Base-by-base conservation (phyloP, 2,113 vertebrate genomes). In the Zapus hudsonius region DNA sequence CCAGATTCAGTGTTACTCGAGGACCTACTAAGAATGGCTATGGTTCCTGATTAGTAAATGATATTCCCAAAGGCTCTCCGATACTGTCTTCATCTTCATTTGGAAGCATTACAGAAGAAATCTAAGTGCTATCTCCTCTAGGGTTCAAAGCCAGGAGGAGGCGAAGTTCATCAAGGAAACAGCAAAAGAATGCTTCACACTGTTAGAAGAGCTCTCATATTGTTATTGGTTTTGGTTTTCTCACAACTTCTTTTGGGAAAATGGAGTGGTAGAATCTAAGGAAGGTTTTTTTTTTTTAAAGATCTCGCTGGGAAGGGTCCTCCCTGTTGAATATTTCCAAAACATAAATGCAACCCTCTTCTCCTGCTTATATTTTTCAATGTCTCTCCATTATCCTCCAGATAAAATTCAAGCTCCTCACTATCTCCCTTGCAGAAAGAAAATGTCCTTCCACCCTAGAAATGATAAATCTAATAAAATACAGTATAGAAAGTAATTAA, bases 381-480 rank as follows among this genome's bases (percentile, higher is more conserved):
- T 63, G 29, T 81, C 33, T 93, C 12, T 61, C 59, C 40, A 47
- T 69, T 66, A 40, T 70, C 57, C 4, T 89, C 29, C 92, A 72
- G 64, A n/a, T 64, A 66, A 87, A 91, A 86, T 38, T 40, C 23
- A 44, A 38, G 5, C 31, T 66, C 9, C 72, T 81, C 36, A 61
- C 64, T 16, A 79, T 15, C 7, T 75, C 19, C 55, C 82, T 64
- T 82, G 47, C 38, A 86, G 64, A 83, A 91, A 85, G 38, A 81
- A 76, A 40, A 42, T 12, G 38, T 78, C 25, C 40, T 93, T 90
- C 33, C 29, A 81, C 90, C 86, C 44, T 73, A 36, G 10, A 88
- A 80, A 67, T 84, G 29, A 42, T 94, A 69, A 87, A 59, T 73
- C 44, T 59, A 87, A 44, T 94, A 42, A 82, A 87, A 79, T 79